Conservation (phyloP, 2,888 invertebrate genomes). For the Nyleta sp. region DNA sequence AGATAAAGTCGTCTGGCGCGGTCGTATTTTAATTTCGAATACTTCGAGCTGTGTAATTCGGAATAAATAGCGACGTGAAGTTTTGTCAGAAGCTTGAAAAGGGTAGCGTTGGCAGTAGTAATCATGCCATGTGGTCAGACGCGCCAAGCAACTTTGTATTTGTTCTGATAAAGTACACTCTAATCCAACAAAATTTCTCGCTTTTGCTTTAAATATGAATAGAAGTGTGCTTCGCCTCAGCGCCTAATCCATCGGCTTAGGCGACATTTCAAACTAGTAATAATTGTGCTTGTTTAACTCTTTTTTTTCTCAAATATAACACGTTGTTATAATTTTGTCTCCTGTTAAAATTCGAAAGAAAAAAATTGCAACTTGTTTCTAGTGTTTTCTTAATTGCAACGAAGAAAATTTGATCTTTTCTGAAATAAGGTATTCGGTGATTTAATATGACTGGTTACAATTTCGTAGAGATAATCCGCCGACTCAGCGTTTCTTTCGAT, state of each 20-base stretch:
- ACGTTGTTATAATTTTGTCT: no score
- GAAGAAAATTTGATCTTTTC: no score
- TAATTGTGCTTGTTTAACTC: no score
- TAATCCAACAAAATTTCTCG: conserved; percentile 43
- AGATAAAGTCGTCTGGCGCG: background rate
- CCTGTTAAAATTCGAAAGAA: no score
- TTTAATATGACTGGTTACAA: no score
- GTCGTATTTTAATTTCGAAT: conserved; percentile 28
- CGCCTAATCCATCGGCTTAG: conserved; percentile 24
- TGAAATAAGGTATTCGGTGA: no score
- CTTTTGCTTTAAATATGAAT: conserved; percentile 40
- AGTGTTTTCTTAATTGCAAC: no score
- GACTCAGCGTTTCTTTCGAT: no score
- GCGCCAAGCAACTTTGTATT: conserved; percentile 36
- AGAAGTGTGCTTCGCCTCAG: conserved; percentile 3
- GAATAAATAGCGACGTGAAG: conserved; percentile 28
- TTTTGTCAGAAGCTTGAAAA: conserved; percentile 55
- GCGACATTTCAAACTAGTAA: background rate
- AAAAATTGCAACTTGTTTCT: no score
- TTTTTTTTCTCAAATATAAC: no score
- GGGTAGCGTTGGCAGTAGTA: conserved; percentile 56
- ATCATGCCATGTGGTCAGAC: conserved; percentile 53
- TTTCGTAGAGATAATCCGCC: no score
- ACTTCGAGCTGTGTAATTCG: conserved; percentile 26
- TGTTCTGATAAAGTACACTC: conserved; percentile 39